A percentile compares a stretch with the other conserved stretches of the same genome.
Conservation (phyloP, 2,888 invertebrate genomes). For the Yponomeuta evonymella region DNA sequence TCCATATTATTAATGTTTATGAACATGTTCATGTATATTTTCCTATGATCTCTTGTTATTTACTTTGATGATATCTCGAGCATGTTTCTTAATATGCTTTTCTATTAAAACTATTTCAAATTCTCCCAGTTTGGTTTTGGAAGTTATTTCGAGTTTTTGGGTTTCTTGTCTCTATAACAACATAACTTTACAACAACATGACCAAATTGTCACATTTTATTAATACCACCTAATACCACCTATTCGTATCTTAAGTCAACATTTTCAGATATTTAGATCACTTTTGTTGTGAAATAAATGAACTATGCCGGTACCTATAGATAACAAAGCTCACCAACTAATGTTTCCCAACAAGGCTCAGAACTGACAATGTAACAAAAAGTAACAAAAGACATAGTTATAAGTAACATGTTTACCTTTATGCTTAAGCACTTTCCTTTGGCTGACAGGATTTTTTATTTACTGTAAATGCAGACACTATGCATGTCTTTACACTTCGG, state of each 20-base stretch:
- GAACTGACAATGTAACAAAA: slow-evolving; percentile 22
- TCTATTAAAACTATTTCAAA: slow-evolving; percentile 18
- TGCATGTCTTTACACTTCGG: slow-evolving; percentile 67
- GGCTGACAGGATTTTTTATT: slow-evolving; percentile 47
- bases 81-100: slow-evolving; percentile 21
- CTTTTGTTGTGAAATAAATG: no score
- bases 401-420: slow-evolving; percentile 48
- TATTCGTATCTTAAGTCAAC: no score
- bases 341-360: background rate
- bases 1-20: slow-evolving; percentile 12
- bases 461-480: slow-evolving; percentile 57
- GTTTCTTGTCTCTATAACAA: slow-evolving; percentile 8
- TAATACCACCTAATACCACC: slow-evolving; percentile 21
- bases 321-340: background rate
- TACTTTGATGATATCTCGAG: slow-evolving; percentile 12
- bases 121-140: slow-evolving; percentile 17
- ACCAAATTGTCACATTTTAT: slow-evolving; percentile 56
- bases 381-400: slow-evolving; percentile 53
- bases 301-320: no score
- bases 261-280: no score
- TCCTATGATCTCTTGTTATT: background rate
- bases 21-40: background rate
- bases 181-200: slow-evolving; percentile 48
- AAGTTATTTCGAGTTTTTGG: slow-evolving; percentile 10
- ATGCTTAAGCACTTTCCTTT: slow-evolving; percentile 73